Conservation (phyloP, 2,888 invertebrate genomes). For the Cantharis rustica region DNA sequence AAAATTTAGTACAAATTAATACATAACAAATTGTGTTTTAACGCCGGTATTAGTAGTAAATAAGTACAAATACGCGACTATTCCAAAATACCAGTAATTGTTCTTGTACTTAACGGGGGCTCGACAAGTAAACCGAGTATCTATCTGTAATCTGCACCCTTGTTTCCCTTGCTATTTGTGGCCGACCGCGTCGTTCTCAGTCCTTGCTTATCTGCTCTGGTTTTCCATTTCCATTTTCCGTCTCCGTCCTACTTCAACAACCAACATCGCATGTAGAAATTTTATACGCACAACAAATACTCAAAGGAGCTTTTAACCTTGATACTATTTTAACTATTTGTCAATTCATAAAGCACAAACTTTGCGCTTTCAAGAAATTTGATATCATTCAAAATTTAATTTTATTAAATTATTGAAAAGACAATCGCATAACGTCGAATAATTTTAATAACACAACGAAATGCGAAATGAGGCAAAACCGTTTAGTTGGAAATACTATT, state of each 20-base stretch:
- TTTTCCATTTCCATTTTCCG: conserved; percentile 40
- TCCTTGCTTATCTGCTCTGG: conserved; percentile 39
- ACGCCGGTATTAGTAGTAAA: conserved; percentile 30
- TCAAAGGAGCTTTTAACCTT: conserved; percentile 44
- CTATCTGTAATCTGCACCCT: conserved; percentile 55
- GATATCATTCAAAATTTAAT: background rate
- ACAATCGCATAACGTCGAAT: background rate
- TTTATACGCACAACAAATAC: conserved; percentile 47
- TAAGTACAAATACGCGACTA: conserved; percentile 38
- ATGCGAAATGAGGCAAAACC: background rate
- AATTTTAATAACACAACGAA: background rate
- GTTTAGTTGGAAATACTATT: background rate
- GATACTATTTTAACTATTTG: conserved; percentile 45
- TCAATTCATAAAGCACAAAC: conserved; percentile 45
- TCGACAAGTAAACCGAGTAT: conserved; percentile 51
- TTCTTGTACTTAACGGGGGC: conserved; percentile 49
- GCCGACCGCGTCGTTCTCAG: conserved; percentile 52
- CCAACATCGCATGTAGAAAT: conserved; percentile 45
- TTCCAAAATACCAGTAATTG: conserved; percentile 49
- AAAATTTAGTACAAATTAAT: background rate
- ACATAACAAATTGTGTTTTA: conserved; percentile 25
- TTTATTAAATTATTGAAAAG: background rate
- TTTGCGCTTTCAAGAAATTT: background rate
- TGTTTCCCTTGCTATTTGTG: conserved; percentile 55
- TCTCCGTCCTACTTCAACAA: conserved; percentile 46